Conservation (phyloP, 1,140 invertebrate genomes). For the Apis florea region DNA sequence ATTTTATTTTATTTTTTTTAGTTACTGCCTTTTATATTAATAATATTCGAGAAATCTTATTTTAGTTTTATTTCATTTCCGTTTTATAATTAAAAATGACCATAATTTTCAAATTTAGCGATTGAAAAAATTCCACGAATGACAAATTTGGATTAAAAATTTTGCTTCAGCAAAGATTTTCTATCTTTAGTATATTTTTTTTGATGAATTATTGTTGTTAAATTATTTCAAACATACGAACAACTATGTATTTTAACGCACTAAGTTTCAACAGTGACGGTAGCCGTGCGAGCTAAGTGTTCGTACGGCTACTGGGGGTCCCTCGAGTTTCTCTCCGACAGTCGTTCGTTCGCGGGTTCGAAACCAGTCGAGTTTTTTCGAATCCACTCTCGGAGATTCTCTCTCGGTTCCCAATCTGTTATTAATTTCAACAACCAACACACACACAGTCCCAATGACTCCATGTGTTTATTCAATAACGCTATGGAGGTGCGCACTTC, state of each 20-base stretch:
- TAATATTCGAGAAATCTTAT: too few relatives aligned
- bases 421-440: not conserved
- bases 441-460: not conserved
- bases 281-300: not conserved
- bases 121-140: too few relatives aligned
- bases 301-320: not conserved
- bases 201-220: too few relatives aligned
- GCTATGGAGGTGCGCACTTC: fast-evolving
- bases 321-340: not conserved
- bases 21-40: too few relatives aligned
- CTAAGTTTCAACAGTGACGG: fast-evolving
- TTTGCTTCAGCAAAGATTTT: too few relatives aligned
- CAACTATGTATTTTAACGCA: not conserved
- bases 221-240: not conserved
- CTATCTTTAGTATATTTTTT: too few relatives aligned
- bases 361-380: not conserved
- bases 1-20: too few relatives aligned
- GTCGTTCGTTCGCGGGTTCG: not conserved
- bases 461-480: not conserved
- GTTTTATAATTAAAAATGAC: too few relatives aligned
- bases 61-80: too few relatives aligned
- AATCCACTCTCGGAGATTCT: not conserved
- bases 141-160: too few relatives aligned
- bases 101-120: too few relatives aligned
- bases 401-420: not conserved